phyloP scores from a whole-genome alignment of 2,113 vertebrate species.

The Megaceryle torquata region DNA sequence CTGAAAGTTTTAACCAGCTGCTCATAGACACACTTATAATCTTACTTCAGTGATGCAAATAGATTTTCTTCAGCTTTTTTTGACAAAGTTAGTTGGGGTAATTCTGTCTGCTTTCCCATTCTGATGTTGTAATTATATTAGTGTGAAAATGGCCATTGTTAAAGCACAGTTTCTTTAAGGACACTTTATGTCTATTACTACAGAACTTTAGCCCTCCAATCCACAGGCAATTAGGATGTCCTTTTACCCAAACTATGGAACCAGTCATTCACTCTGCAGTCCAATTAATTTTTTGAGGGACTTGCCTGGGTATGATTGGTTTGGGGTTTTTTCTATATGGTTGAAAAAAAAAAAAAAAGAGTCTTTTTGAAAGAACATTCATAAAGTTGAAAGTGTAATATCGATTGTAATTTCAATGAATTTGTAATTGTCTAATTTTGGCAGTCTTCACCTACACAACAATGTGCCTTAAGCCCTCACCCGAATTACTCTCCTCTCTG shows the following conservation, averaged over 20 bases:
- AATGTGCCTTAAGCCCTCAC: neutral
- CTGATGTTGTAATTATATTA: neutral
- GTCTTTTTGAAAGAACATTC: neutral
- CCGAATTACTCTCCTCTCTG: neutral
- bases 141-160: slow-evolving; percentile 10
- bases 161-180: neutral
- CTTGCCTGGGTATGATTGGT: neutral
- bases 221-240: neutral
- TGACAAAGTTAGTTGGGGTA: neutral
- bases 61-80: slow-evolving; percentile 6
- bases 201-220: neutral
- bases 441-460: neutral
- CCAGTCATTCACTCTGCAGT: neutral
- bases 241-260: neutral
- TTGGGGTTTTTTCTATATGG: neutral
- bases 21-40: neutral
- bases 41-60: slow-evolving; percentile 19
- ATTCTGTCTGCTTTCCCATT: neutral
- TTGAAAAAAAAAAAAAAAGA: neutral
- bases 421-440: neutral
- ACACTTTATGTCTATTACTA: neutral
- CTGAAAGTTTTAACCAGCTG: slow-evolving; percentile 61
- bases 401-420: neutral
- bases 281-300: neutral
- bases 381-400: neutral